Evolutionary conservation across 64 coral and sea anemone genomes (phyloP).

Genomic region (Montipora cactus): DNA sequence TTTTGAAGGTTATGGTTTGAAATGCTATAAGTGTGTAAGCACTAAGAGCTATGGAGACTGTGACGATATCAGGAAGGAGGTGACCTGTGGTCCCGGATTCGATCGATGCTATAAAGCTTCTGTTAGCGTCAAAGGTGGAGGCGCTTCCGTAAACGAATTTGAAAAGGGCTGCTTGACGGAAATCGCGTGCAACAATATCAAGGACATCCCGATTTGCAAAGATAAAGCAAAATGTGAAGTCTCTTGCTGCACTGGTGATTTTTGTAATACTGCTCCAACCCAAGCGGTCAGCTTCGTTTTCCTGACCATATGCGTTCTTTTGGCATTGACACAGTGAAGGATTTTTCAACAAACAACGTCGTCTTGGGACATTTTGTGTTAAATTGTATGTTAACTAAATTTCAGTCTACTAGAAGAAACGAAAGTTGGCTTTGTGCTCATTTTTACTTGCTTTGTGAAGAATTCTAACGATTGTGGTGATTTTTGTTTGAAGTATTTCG

Average conservation of each 20-base stretch:
- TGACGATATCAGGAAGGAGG: not conserved
- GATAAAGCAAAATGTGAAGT: not conserved
- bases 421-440: too few relatives aligned
- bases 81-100: not conserved
- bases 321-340: constrained; percentile 1
- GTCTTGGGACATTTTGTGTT: too few relatives aligned
- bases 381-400: too few relatives aligned
- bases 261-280: constrained; percentile 23
- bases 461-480: too few relatives aligned
- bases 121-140: not conserved
- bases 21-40: not conserved
- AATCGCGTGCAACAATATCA: not conserved
- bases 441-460: too few relatives aligned
- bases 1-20: constrained; percentile 3
- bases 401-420: too few relatives aligned
- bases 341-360: too few relatives aligned
- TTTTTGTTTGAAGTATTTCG: too few relatives aligned
- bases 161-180: not conserved
- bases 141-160: not conserved
- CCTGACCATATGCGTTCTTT: not conserved
- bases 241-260: constrained; percentile 22
- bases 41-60: constrained; percentile 28
- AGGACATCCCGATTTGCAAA: not conserved
- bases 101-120: not conserved
- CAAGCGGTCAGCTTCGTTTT: not conserved